Conservation (phyloP, 2,888 invertebrate species). For the Therioaphis trifolii region DNA sequence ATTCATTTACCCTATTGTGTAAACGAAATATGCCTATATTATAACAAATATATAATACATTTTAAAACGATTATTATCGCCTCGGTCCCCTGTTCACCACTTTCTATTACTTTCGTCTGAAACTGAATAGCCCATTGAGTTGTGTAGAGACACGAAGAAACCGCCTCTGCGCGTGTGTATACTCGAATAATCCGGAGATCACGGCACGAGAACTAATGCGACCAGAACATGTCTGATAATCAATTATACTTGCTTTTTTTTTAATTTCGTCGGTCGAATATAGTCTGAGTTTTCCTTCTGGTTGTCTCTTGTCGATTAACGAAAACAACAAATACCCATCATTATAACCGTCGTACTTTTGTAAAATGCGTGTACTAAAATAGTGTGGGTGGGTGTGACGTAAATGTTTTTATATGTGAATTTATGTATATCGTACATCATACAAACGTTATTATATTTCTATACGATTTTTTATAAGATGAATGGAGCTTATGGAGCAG, state of each 20-base stretch:
- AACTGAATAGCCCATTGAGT: conserved; percentile 25
- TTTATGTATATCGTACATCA: background rate
- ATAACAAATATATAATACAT: background rate
- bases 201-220: conserved; percentile 38
- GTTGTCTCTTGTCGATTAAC: conserved; percentile 8
- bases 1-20: background rate
- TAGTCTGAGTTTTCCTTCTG: conserved; percentile 42
- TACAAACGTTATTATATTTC: conserved; percentile 5
- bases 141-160: background rate
- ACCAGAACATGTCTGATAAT: conserved; percentile 43
- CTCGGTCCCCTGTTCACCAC: conserved; percentile 12
- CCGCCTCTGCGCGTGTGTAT: background rate
- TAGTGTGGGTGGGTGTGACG: background rate
- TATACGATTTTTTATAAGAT: background rate
- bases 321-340: conserved; percentile 7
- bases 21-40: background rate
- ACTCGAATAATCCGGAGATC: conserved; percentile 48
- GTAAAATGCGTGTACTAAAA: background rate
- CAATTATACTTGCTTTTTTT: conserved; percentile 48
- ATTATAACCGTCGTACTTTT: background rate
- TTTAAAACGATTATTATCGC: conserved; percentile 33
- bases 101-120: conserved; percentile 45
- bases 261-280: conserved; percentile 23
- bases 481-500: background rate
- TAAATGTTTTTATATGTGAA: background rate